A percentile compares a stretch with the other conserved stretches of the same genome.
phyloP scores from a whole-genome alignment of 2,888 invertebrate species.

The Criorhina ranunculi region DNA sequence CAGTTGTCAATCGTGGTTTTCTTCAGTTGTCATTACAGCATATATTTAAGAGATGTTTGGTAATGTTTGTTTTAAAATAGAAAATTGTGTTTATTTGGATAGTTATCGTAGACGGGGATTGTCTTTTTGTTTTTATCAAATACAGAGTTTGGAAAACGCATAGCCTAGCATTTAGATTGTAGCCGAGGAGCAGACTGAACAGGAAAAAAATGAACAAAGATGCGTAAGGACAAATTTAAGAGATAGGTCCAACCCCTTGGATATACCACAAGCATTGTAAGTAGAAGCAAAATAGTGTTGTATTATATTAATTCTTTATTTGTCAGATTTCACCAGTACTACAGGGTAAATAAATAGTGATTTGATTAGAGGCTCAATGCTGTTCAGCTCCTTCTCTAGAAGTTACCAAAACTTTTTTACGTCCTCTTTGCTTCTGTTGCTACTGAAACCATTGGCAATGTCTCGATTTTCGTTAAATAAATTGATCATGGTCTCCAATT shows the following conservation, averaged over 20 bases:
- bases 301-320: not conserved
- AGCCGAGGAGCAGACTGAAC: not conserved
- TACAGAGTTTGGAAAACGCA: not conserved
- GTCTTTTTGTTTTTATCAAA: too few relatives aligned
- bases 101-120: too few relatives aligned
- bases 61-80: too few relatives aligned
- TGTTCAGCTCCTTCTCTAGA: too few relatives aligned
- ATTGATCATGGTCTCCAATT: not conserved
- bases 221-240: constrained; percentile 1
- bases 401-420: constrained; percentile 1
- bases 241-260: not conserved
- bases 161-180: not conserved
- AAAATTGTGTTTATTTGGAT: too few relatives aligned
- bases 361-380: too few relatives aligned
- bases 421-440: not conserved
- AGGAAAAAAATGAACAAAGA: not conserved
- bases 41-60: too few relatives aligned
- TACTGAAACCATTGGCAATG: constrained; percentile 12
- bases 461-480: constrained; percentile 3
- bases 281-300: not conserved
- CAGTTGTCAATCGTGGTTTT: too few relatives aligned
- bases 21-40: too few relatives aligned
- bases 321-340: not conserved
- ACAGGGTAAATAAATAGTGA: too few relatives aligned
- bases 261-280: not conserved